These are phyloP conservation scores for Anticlea derivata DNA, from an alignment of 2,888 invertebrate species.

Conservation along the genomic window DNA sequence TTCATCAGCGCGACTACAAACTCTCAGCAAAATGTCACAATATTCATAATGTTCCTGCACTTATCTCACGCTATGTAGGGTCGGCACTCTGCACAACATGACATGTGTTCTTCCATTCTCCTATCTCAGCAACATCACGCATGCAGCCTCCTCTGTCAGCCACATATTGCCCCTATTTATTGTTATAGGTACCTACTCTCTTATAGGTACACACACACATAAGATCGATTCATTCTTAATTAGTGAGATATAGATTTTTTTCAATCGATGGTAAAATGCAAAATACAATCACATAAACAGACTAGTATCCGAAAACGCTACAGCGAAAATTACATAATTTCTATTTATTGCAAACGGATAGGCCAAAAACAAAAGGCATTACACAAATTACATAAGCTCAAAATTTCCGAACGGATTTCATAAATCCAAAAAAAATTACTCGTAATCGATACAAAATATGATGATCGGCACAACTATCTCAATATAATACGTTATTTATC, in stretches of 20 bases:
- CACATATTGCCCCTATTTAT: constrained; percentile 65
- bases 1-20: constrained; percentile 37
- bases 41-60: no score
- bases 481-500: constrained; percentile 79
- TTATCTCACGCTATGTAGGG: no score
- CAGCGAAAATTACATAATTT: constrained; percentile 72
- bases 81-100: no score
- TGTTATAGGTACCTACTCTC: constrained; percentile 47
- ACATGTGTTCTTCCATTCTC: no score
- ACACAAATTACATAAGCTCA: constrained; percentile 74
- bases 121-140: no score
- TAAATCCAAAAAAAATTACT: constrained; percentile 68
- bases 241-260: constrained; percentile 77
- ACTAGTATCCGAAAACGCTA: constrained; percentile 79
- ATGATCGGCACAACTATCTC: constrained; percentile 75
- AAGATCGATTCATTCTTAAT: constrained; percentile 74
- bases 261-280: constrained; percentile 78
- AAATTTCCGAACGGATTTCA: constrained; percentile 74
- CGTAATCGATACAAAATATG: constrained; percentile 60
- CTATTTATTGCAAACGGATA: constrained; percentile 73
- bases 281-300: constrained; percentile 80
- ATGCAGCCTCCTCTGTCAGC: no score
- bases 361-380: constrained; percentile 75
- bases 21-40: constrained; percentile 70
- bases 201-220: constrained; percentile 56